These are phyloP conservation scores for Myrmecophaga tridactyla DNA, from an alignment of 2,113 vertebrate species.

Conservation along the genomic window DNA sequence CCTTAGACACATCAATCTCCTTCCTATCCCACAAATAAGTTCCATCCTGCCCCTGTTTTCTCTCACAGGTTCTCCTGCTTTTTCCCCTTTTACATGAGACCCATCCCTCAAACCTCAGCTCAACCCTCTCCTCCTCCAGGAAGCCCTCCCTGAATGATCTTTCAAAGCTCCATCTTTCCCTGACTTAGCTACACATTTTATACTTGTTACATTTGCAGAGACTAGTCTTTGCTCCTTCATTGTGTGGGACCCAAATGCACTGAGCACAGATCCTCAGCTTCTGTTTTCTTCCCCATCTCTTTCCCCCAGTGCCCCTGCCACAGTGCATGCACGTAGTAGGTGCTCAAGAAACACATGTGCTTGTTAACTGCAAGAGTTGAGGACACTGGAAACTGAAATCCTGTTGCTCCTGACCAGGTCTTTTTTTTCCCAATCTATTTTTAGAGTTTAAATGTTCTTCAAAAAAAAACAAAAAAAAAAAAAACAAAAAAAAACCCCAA, in stretches of 20 bases:
- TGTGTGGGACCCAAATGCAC: neutral
- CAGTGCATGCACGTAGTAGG: neutral
- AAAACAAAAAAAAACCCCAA: neutral
- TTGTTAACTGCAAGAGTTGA: neutral
- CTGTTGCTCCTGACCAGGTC: neutral
- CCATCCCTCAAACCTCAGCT: neutral
- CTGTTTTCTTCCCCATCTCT: neutral
- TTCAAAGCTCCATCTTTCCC: neutral
- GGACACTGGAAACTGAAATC: neutral
- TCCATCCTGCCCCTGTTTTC: neutral
- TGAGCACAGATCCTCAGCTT: neutral
- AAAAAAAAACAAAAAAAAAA: neutral
- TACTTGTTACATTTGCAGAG: neutral
- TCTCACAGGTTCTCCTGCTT: neutral
- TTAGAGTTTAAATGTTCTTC: slow-evolving; percentile 52
- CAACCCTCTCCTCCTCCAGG: neutral
- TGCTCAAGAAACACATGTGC: neutral
- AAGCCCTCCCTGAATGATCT: slow-evolving; percentile 11
- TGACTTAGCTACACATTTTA: neutral
- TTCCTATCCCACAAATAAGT: neutral
- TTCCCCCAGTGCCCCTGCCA: neutral
- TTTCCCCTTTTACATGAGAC: neutral
- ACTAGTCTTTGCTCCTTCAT: neutral
- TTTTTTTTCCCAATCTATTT: slow-evolving; percentile 61
- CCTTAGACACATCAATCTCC: neutral